Base-by-base conservation (phyloP, 2,113 vertebrate genomes). In the Phalacrocorax brasilianus region DNA sequence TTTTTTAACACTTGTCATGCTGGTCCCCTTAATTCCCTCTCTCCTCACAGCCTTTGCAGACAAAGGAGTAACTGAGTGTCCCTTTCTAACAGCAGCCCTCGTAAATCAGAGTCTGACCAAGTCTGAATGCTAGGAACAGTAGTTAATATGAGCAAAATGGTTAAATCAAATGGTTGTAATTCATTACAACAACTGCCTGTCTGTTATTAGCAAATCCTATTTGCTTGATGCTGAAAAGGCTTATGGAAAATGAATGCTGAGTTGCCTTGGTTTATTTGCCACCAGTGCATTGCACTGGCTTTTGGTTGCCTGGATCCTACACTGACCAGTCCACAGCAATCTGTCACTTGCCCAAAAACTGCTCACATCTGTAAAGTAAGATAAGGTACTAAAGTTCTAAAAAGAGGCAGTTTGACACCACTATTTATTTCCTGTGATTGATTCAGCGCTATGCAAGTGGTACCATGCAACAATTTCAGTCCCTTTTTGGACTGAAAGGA, bases 351-450 rank as follows among this genome's bases (percentile, higher is more conserved):
- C 65, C 12, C 40, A 23, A 85, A 66, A 94, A 16, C 30, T 75
- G 30, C 32, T 86, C 47, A 24, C 0, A 0, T 52, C 56, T 66
- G 4, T 72, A 61, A 84, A 49, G 53, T 22, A 35, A 92, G 49
- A 92, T 63, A 14, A 95, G 92, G 16, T 24, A 87, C 42, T 42
- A 75, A 70, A 72, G 45, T 32, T 59, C 26, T 55, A 77, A 50
- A 61, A 89, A 80, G 52, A 92, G 66, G 40, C 61, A 87, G 63
- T 49, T 76, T 88, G 85, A 89, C 80, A 82, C 49, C 38, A 40
- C 32, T 73, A 23, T 93, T 66, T 84, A 79, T 92, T 95, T 94
- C 65, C 63, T 76, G 52, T 58, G 61, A 91, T 75, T 89, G 77
- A 93, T 91, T 92, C 84, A 91, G 49, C 49, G 19, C 38, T 52